Conservation (phyloP, 2,797 vertebrate genomes). For the Loris lydekkerianus region DNA sequence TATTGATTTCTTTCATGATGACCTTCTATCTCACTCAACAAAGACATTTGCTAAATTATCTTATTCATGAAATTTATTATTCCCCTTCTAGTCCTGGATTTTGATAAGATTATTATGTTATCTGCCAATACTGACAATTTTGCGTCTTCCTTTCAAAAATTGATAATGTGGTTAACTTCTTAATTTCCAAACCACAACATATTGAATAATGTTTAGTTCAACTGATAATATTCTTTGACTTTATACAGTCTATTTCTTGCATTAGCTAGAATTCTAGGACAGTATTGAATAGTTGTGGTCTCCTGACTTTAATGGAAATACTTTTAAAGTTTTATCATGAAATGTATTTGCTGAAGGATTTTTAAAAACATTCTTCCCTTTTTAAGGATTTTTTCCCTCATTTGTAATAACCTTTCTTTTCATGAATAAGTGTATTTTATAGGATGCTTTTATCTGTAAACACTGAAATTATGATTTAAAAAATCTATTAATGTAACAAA, state of each 20-base stretch:
- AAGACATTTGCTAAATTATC: too few species aligned
- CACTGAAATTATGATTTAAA: not conserved
- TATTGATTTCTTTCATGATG: not conserved
- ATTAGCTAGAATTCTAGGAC: not conserved
- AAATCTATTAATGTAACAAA: not conserved
- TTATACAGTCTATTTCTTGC: not conserved
- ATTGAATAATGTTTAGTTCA: not conserved
- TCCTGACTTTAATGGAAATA: not conserved
- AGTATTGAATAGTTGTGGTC: not conserved
- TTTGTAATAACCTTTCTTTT: not conserved
- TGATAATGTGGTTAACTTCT: not conserved
- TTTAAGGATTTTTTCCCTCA: conserved; percentile 10
- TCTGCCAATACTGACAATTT: conserved; percentile 18
- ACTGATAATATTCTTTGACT: not conserved
- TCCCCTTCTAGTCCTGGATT: not conserved
- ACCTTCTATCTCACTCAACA: not conserved
- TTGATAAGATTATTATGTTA: conserved; percentile 39
- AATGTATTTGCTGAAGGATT: not conserved
- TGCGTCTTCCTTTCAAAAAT: conserved; percentile 36
- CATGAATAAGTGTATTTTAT: not conserved
- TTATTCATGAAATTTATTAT: not conserved
- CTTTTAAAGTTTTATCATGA: conserved; percentile 28
- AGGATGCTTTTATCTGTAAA: not conserved
- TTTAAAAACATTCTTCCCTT: not conserved
- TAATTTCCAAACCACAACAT: not conserved